Conservation (phyloP, 2,113 vertebrate species). For the Pseudorectes ferrugineus region DNA sequence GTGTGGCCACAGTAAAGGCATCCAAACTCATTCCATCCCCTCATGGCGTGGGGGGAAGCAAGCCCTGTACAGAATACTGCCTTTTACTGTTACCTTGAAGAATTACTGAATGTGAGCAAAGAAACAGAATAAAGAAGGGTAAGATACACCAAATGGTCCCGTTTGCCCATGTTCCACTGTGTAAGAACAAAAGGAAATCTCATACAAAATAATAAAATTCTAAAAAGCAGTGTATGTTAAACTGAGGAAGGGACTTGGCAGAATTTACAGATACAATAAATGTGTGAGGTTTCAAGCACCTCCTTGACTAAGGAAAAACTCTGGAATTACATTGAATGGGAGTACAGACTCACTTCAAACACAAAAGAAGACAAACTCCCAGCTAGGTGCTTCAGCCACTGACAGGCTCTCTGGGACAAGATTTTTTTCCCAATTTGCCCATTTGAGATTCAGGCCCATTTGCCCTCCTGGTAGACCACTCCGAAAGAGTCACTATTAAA, state of each 20-base stretch:
- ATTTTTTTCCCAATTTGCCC: not conserved
- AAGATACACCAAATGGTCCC: not conserved
- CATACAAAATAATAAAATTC: not conserved
- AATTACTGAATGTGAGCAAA: not conserved
- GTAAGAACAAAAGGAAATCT: not conserved
- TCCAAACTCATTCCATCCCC: not conserved
- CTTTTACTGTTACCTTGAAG: not conserved
- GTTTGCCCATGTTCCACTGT: not conserved
- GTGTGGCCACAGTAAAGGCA: not conserved
- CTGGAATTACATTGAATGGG: not conserved
- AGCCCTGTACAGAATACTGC: not conserved
- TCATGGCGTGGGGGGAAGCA: not conserved
- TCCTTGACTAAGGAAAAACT: not conserved
- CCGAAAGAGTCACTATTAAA: not conserved
- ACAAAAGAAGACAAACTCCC: not conserved
- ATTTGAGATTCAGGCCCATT: not conserved
- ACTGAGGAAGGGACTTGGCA: not conserved
- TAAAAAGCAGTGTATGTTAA: not conserved
- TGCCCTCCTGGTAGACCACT: not conserved
- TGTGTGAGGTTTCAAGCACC: not conserved
- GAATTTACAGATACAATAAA: not conserved
- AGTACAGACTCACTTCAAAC: not conserved
- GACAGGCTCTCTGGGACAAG: not conserved
- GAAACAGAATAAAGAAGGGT: not conserved
- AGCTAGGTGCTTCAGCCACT: not conserved